A percentile compares a stretch with the other conserved stretches of the same genome.
phyloP scores from a whole-genome alignment of 2,113 vertebrate genomes.

The Megalops atlanticus region DNA sequence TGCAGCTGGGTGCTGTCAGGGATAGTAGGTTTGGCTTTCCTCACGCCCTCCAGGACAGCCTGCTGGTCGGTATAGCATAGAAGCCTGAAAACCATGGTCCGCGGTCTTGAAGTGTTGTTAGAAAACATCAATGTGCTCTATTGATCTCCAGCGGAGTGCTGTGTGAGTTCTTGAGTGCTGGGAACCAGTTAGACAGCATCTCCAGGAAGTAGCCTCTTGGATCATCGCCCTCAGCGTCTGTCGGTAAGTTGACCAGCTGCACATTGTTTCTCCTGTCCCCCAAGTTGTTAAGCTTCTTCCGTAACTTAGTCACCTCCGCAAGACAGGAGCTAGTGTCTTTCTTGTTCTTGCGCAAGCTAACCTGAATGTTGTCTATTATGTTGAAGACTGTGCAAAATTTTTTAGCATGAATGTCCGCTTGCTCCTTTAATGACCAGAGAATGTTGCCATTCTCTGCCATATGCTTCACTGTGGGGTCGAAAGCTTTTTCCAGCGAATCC shows the following conservation, averaged over 20 bases:
- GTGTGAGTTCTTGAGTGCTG: neutral
- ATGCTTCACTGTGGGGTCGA: constrained; percentile 15
- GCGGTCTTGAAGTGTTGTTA: constrained; percentile 1
- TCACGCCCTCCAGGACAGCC: constrained; percentile 13
- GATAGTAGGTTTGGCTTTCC: constrained; percentile 25
- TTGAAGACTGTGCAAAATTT: neutral
- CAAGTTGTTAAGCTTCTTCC: neutral
- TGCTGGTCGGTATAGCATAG: constrained; percentile 12
- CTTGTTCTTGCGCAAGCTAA: neutral
- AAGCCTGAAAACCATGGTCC: constrained; percentile 18
- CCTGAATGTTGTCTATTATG: neutral
- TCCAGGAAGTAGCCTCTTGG: neutral
- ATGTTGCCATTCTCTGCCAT: constrained; percentile 18
- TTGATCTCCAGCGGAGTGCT: neutral
- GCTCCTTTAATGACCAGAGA: neutral
- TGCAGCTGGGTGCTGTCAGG: neutral
- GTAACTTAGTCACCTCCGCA: neutral
- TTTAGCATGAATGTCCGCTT: constrained; percentile 9
- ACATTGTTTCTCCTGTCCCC: constrained; percentile 20
- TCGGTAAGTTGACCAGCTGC: constrained; percentile 10
- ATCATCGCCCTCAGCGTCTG: constrained; percentile 8
- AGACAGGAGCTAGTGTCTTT: neutral
- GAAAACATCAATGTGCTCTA: constrained; percentile 22
- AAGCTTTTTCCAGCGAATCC: constrained; percentile 2
- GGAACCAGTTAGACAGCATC: constrained; percentile 19